Conservation (phyloP, 2,113 vertebrate genomes). For the Pantherophis guttatus region DNA sequence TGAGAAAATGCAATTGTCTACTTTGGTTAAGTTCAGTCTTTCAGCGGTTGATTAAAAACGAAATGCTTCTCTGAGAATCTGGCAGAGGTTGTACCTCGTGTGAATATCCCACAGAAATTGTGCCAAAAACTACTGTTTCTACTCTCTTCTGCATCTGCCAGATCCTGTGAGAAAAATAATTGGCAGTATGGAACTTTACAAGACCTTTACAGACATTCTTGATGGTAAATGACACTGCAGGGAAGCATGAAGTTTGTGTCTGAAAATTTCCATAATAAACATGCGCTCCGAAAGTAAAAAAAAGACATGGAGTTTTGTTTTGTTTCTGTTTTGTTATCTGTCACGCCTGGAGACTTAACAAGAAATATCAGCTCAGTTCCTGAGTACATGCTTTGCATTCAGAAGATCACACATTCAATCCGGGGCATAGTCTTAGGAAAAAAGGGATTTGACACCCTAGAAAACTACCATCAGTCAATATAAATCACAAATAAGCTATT, state of each 20-base stretch:
- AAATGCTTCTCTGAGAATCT: conserved; percentile 43
- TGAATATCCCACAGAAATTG: conserved; percentile 43
- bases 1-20: not conserved
- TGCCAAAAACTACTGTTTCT: conserved; percentile 58
- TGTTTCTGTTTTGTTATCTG: conserved; percentile 12
- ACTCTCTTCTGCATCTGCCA: conserved; percentile 42
- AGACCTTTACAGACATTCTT: conserved; percentile 23
- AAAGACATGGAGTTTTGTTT: not conserved
- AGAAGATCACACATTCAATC: not conserved
- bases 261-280: conserved; percentile 30
- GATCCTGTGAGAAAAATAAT: conserved; percentile 49
- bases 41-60: conserved; percentile 47
- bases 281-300: conserved; percentile 1
- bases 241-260: conserved; percentile 1
- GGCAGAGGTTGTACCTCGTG: conserved; percentile 43
- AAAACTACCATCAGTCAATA: not conserved
- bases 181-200: not conserved
- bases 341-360: not conserved
- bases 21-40: not conserved
- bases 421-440: not conserved
- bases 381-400: not conserved
- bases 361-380: not conserved
- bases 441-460: not conserved
- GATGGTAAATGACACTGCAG: conserved; percentile 21
- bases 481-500: not conserved